A percentile compares a stretch with the other conserved stretches of the same genome.
Evolutionary conservation across 2,113 vertebrate genomes (phyloP).

Genomic region (Tragelaphus strepsiceros): DNA sequence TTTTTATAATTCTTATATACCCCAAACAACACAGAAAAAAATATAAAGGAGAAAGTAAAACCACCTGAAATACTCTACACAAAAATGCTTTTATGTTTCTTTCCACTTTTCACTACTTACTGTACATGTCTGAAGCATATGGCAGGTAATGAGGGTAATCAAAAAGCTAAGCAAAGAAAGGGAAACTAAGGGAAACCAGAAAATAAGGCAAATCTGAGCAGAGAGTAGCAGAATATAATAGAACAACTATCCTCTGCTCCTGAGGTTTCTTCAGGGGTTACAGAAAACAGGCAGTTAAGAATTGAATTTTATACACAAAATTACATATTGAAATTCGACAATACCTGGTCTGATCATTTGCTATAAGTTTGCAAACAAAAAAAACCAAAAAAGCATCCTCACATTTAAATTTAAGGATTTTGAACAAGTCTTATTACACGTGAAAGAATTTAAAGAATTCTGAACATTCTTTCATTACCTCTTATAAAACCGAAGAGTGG

Average conservation of each 20-base stretch:
- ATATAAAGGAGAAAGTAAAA: neutral
- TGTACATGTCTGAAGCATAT: neutral
- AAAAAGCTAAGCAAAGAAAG: neutral
- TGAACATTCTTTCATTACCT: constrained; percentile 3
- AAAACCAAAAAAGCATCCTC: neutral
- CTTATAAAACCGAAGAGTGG: neutral
- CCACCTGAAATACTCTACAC: neutral
- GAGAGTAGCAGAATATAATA: neutral
- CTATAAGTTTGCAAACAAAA: neutral
- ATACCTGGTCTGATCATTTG: neutral
- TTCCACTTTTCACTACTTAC: neutral
- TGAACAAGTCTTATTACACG: neutral
- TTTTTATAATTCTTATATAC: neutral
- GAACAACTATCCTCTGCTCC: neutral
- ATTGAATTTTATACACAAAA: neutral
- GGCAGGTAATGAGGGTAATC: neutral
- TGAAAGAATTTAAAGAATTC: neutral
- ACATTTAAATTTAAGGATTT: neutral
- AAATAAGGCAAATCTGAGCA: neutral
- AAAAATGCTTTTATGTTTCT: neutral
- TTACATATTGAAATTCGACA: constrained; percentile 20
- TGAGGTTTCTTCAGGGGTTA: neutral
- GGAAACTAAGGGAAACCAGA: neutral
- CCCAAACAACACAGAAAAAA: neutral
- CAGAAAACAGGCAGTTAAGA: neutral